Evolutionary conservation across 2,888 invertebrate genomes (phyloP).

Genomic region (Scrobipalpa costella): DNA sequence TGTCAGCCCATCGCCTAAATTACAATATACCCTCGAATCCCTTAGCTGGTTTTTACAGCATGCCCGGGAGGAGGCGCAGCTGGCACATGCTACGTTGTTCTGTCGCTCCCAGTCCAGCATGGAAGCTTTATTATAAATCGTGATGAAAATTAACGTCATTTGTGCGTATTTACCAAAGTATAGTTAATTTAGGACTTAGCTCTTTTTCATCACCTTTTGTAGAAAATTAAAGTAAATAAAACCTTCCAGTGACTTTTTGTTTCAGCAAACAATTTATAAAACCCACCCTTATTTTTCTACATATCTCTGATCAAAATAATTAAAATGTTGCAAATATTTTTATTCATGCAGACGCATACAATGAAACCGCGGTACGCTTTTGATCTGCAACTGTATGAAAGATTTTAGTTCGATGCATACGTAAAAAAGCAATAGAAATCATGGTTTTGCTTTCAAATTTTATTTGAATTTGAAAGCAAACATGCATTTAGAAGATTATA

Average conservation of each 20-base stretch:
- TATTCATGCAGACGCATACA: constrained; percentile 43
- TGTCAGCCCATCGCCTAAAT: no score
- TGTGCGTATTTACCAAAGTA: no score
- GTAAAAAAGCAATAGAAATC: constrained; percentile 30
- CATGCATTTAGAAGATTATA: background rate
- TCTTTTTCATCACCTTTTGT: no score
- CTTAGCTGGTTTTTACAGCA: no score
- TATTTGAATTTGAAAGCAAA: background rate
- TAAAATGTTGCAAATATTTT: constrained; percentile 1
- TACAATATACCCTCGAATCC: no score
- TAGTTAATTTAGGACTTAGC: no score
- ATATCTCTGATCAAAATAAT: background rate
- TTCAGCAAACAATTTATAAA: background rate
- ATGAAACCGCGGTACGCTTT: constrained; percentile 38
- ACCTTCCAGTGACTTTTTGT: background rate
- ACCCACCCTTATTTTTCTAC: background rate
- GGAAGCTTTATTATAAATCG: no score
- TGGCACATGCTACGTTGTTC: no score
- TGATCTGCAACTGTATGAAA: constrained; percentile 55
- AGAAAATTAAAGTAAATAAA: background rate
- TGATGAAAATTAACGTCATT: no score
- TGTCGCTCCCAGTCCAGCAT: no score
- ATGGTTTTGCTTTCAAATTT: no score
- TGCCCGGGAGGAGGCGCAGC: no score
- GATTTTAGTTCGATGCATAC: constrained; percentile 9